These are phyloP conservation scores for mouse (Mus musculus) DNA, from an alignment of 2,113 vertebrate genomes.

Conservation along the genomic window GRCm39 chr13:65229001-65229500, in stretches of 20 bases:
- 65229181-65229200: neutral
- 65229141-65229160: neutral
- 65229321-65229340: slow-evolving; percentile 96
- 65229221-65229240: slow-evolving; percentile 98
- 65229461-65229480: slow-evolving; percentile 33
- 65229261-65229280: slow-evolving; percentile 96
- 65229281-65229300: slow-evolving; percentile 98
- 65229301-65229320: slow-evolving; percentile 97
- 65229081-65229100: neutral
- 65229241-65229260: slow-evolving; percentile 99
- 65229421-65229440: too few relatives aligned
- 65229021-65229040: neutral
- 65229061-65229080: neutral
- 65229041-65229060: neutral
- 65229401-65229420: neutral
- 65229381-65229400: neutral
- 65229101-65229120: neutral
- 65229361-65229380: neutral
- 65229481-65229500: slow-evolving; percentile 15
- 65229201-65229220: slow-evolving; percentile 91
- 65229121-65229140: neutral
- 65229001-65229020: neutral
- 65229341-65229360: slow-evolving; percentile 84
- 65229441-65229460: too few relatives aligned
- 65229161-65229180: neutral